Conservation (phyloP, 2,888 invertebrate species). For the Perdita meconis region DNA sequence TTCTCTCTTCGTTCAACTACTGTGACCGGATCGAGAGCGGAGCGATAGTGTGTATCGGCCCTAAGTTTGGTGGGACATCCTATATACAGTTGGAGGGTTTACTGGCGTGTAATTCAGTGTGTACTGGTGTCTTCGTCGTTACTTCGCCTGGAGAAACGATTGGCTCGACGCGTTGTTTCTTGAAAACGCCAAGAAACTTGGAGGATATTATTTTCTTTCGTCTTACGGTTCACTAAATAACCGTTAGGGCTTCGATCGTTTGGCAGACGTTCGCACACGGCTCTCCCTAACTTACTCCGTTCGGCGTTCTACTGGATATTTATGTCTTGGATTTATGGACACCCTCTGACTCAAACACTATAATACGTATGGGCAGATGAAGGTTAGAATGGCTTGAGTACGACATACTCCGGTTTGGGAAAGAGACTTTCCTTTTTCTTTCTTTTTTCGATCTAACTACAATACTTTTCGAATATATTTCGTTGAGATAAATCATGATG, state of each 20-base stretch:
- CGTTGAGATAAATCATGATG: too few relatives aligned
- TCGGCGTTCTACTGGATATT: not conserved
- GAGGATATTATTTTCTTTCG: not conserved
- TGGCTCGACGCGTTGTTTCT: slow-evolving; percentile 10
- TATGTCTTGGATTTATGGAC: not conserved
- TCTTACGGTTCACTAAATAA: not conserved
- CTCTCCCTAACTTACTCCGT: not conserved
- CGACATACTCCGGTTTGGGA: not conserved
- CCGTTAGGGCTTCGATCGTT: slow-evolving; percentile 6
- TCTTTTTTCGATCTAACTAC: too few relatives aligned
- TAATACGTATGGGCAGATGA: not conserved
- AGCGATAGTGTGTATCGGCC: too few relatives aligned
- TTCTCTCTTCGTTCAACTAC: too few relatives aligned
- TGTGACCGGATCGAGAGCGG: too few relatives aligned
- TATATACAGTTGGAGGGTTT: slow-evolving; percentile 14
- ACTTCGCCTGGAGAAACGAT: slow-evolving; percentile 44
- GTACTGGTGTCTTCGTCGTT: slow-evolving; percentile 24
- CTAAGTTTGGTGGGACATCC: not conserved
- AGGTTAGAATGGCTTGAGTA: not conserved
- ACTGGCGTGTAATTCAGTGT: slow-evolving; percentile 36
- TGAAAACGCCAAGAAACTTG: not conserved
- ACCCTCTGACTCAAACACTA: not conserved
- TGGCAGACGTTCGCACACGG: not conserved
- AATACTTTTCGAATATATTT: too few relatives aligned
- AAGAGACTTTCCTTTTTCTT: not conserved